Base-by-base conservation (phyloP, 2,113 vertebrate species). In the Gallinago paraguaiae region DNA sequence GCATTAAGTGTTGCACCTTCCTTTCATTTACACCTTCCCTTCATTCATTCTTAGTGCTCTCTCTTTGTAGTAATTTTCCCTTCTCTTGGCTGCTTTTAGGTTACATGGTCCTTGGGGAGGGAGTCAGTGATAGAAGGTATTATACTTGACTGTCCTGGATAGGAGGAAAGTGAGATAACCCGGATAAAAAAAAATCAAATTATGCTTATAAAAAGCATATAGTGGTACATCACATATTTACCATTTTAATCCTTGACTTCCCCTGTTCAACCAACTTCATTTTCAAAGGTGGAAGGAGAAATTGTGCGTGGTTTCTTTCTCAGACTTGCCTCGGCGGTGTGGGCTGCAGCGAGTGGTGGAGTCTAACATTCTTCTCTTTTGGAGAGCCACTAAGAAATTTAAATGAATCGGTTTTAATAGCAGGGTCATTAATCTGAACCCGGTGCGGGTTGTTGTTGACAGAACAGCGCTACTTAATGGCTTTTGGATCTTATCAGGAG, bases 401-500 rank as follows among this genome's bases (percentile, higher is more conserved):
- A 9, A 56, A 23, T 37, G 31, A 20, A 4, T n/a, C 0, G 3
- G 19, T 45, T 67, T 59, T 82, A 76, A 71, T 30, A 43, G 37
- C 41, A 71, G 75, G 60, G 82, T 75, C 43, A n/a, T 90, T 67
- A 61, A 71, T 90, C 88, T 68, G 75, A 72, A 9, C 70, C 61
- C 43, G 7, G 70, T 22, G 28, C 25, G 5, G 4, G 70, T 45
- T 45, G 71, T 25, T 76, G 67, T 79, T 93, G 93, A 72, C 86
- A 79, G 56, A 71, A 37, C 57, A 11, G 22, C 1, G 23, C 43
- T 83, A 10, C 16, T 61, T 65, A 69, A 87, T 79, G 82, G 51
- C 31, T 60, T 46, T 61, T 28, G 16, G 78, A 75, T 92, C 43
- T 87, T 82, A 92, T 23, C 82, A 50, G 64, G 69, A 93, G 65